A percentile compares a stretch with the other conserved stretches of the same genome.
Evolutionary conservation across 1,140 invertebrate species (phyloP).

Genomic region (Pectinophora gossypiella): DNA sequence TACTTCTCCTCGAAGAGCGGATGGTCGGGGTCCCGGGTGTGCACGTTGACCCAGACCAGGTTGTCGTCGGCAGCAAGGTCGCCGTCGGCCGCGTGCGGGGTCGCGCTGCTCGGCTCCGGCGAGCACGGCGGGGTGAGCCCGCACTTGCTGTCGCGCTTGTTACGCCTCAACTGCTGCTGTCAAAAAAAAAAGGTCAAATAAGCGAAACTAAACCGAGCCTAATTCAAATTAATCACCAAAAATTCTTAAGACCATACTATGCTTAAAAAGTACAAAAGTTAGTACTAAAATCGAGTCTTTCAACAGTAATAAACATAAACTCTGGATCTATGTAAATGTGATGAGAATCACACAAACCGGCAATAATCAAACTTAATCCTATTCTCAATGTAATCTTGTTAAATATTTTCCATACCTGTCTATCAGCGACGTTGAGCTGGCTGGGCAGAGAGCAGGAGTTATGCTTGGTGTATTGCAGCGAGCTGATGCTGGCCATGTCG

Average conservation of each 20-base stretch:
- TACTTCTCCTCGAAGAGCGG: constrained; percentile 50
- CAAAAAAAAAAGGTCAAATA: too few species aligned
- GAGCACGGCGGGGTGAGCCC: constrained; percentile 50
- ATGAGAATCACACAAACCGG: too few species aligned
- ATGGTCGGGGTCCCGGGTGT: constrained; percentile 58
- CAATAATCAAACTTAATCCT: too few species aligned
- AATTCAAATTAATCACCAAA: too few species aligned
- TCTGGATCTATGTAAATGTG: too few species aligned
- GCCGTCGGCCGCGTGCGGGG: not conserved
- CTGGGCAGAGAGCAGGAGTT: constrained; percentile 29
- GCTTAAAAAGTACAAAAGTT: too few species aligned
- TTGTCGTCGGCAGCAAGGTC: constrained; percentile 64
- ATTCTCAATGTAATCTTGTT: too few species aligned
- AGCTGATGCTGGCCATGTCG: constrained; percentile 13
- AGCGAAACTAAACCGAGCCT: too few species aligned
- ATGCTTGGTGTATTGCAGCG: constrained; percentile 21
- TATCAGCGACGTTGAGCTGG: constrained; percentile 29
- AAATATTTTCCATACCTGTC: constrained; percentile 33
- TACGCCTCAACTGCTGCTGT: constrained; percentile 12
- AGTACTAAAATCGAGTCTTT: too few species aligned
- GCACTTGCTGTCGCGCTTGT: constrained; percentile 38
- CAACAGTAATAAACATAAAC: too few species aligned
- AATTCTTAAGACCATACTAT: too few species aligned
- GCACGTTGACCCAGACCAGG: constrained; percentile 76
- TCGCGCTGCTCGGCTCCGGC: constrained; percentile 13